Percentiles rank a stretch among this genome's conserved stretches.
Evolutionary conservation across 1,140 invertebrate genomes (phyloP).

Genomic region (Microplitis demolitor): DNA sequence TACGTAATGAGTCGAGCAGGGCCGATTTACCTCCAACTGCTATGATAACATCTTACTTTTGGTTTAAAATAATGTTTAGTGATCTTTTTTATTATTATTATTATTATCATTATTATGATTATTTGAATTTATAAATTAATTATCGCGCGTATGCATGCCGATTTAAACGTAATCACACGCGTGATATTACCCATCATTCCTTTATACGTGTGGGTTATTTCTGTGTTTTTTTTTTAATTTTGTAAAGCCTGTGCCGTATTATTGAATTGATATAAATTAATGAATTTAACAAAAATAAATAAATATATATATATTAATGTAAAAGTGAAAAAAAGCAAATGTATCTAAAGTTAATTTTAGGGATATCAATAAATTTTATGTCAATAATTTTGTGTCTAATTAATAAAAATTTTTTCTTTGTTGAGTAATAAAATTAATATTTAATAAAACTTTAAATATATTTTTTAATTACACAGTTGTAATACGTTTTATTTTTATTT

Average conservation of each 20-base stretch:
- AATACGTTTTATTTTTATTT: neutral
- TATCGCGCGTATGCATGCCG: slow-evolving; percentile 7
- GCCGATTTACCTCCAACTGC: neutral
- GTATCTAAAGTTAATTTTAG: slow-evolving; percentile 3
- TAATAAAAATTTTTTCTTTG: too few relatives aligned
- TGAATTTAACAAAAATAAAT: neutral
- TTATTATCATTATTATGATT: neutral
- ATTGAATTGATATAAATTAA: neutral
- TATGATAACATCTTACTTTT: neutral
- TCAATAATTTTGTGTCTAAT: neutral
- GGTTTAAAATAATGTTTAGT: neutral
- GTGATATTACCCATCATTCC: slow-evolving; percentile 4
- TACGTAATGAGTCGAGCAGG: neutral
- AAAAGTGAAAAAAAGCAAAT: neutral
- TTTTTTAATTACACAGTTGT: too few relatives aligned
- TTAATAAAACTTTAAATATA: too few relatives aligned
- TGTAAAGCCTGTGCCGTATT: neutral
- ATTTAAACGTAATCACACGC: neutral
- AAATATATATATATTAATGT: neutral
- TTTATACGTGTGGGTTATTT: neutral
- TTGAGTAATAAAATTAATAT: too few relatives aligned
- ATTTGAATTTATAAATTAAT: neutral
- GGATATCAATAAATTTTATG: slow-evolving; percentile 10
- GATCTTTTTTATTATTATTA: neutral
- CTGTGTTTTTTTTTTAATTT: neutral